These are phyloP conservation scores for Cephalopachus bancanus DNA, from an alignment of 2,797 vertebrate species.

Conservation along the genomic window DNA sequence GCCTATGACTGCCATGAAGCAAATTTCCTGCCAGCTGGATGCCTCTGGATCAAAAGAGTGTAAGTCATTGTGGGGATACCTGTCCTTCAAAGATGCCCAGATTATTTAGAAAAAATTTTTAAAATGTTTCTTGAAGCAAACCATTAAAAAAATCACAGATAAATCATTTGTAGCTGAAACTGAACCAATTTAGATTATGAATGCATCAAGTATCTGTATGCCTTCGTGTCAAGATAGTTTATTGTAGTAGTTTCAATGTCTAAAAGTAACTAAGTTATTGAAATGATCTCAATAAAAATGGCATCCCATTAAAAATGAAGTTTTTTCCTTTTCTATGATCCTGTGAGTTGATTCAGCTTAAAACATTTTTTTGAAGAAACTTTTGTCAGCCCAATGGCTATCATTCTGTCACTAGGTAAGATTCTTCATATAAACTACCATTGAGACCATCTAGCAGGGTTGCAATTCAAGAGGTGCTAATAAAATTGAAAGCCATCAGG, in stretches of 20 bases:
- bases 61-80: neutral
- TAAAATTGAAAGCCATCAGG: neutral
- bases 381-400: slow-evolving; percentile 53
- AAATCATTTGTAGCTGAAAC: neutral
- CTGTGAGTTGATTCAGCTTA: slow-evolving; percentile 38
- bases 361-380: slow-evolving; percentile 26
- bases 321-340: slow-evolving; percentile 21
- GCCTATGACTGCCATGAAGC: neutral
- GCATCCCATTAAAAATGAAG: slow-evolving; percentile 58
- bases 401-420: slow-evolving; percentile 58
- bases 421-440: slow-evolving; percentile 48
- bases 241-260: slow-evolving; percentile 38
- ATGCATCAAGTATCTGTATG: neutral
- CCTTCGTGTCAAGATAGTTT: slow-evolving; percentile 58
- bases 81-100: neutral
- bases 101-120: neutral
- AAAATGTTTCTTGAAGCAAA: slow-evolving; percentile 53
- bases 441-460: neutral
- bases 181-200: slow-evolving; percentile 37
- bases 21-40: neutral
- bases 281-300: slow-evolving; percentile 68
- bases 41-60: neutral
- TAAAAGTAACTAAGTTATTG: slow-evolving; percentile 47
- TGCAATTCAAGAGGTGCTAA: neutral
- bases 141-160: neutral